Evolutionary conservation across 1,140 invertebrate species (phyloP).

Genomic region (Forficula auricularia): DNA sequence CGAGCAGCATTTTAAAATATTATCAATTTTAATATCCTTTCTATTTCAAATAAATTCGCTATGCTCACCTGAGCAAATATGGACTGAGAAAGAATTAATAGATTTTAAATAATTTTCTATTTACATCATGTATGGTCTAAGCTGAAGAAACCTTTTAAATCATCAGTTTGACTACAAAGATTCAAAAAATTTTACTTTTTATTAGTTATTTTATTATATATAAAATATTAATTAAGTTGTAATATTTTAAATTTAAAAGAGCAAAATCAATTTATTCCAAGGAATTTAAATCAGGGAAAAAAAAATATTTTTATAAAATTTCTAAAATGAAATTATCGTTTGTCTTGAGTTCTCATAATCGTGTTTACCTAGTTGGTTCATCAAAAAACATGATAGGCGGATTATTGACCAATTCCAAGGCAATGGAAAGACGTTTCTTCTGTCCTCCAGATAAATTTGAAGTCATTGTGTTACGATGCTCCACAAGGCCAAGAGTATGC

Average conservation of each 20-base stretch:
- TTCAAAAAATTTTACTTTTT: too few species aligned
- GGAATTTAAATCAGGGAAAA: neutral
- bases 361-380: constrained; percentile 65
- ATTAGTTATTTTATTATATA: neutral
- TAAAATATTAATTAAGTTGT: neutral
- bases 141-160: too few species aligned
- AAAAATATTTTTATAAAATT: neutral
- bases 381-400: constrained; percentile 96
- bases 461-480: constrained; percentile 75
- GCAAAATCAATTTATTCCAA: neutral
- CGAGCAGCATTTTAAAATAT: too few species aligned
- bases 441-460: constrained; percentile 85
- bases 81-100: too few species aligned
- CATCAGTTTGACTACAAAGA: too few species aligned
- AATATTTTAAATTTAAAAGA: neutral
- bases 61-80: too few species aligned
- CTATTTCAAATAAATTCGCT: too few species aligned
- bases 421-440: constrained; percentile 88
- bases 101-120: too few species aligned
- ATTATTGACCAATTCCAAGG: constrained; percentile 89
- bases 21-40: too few species aligned
- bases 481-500: constrained; percentile 68
- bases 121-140: too few species aligned
- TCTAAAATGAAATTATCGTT: neutral
- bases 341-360: neutral